Evolutionary conservation across 2,113 vertebrate genomes (phyloP).

Genomic region (Leptocoma aspasia): DNA sequence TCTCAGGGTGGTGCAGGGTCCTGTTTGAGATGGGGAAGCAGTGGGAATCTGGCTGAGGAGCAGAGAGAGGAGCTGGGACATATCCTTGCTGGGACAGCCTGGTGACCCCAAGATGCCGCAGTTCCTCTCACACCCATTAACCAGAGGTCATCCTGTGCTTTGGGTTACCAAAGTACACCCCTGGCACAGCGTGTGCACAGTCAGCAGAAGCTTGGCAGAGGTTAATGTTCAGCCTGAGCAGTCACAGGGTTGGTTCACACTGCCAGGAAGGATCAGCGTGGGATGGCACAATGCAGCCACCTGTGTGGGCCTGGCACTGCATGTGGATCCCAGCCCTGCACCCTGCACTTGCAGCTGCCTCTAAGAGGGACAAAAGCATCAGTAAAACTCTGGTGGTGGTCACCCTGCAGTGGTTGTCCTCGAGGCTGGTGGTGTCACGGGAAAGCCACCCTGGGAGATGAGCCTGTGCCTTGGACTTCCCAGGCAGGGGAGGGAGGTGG

Average conservation of each 20-base stretch:
- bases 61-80: not conserved
- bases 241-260: not conserved
- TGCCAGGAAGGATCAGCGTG: not conserved
- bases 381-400: too few species aligned
- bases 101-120: accelerated
- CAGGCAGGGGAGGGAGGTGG: not conserved
- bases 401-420: not conserved
- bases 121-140: not conserved
- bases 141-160: accelerated
- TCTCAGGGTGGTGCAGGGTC: not conserved
- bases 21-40: not conserved
- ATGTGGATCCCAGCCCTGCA: accelerated
- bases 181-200: accelerated
- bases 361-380: not conserved
- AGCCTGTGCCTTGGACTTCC: not conserved
- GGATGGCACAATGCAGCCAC: accelerated
- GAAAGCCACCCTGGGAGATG: not conserved
- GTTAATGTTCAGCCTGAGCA: not conserved
- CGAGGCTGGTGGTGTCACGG: not conserved
- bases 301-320: too few species aligned
- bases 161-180: not conserved
- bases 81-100: not conserved
- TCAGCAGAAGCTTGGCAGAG: not conserved
- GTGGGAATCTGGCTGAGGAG: not conserved
- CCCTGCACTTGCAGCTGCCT: not conserved